Conservation (phyloP, 1,140 invertebrate genomes). For the Meloidogyne exigua region DNA sequence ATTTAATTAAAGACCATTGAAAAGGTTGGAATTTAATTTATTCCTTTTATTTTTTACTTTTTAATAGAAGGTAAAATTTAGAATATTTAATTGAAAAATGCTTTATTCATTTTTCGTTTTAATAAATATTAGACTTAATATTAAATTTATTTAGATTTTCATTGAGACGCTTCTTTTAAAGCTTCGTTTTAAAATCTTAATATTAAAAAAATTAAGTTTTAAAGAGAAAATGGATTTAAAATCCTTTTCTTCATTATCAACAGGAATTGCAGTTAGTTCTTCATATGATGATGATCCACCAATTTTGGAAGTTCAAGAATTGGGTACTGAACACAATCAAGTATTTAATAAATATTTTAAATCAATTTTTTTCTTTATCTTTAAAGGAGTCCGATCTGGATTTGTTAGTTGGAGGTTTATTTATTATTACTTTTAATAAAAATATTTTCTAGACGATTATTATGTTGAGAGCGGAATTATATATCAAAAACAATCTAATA, state of each 20-base stretch:
- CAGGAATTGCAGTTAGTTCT: neutral
- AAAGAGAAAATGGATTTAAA: neutral
- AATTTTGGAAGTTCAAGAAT: neutral
- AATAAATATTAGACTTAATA: too few species aligned
- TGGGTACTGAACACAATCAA: neutral
- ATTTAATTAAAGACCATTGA: too few species aligned
- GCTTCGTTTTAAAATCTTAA: slow-evolving; percentile 3
- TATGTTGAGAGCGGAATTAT: slow-evolving; percentile 34
- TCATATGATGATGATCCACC: slow-evolving; percentile 1
- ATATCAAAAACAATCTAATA: slow-evolving; percentile 21
- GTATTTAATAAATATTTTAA: neutral
- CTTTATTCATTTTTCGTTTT: too few species aligned
- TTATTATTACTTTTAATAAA: neutral
- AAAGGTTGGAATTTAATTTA: too few species aligned
- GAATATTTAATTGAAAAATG: too few species aligned
- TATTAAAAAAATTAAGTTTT: neutral
- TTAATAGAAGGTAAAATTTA: too few species aligned
- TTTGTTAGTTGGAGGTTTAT: slow-evolving; percentile 11
- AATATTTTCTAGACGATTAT: slow-evolving; percentile 22
- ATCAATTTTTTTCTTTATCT: neutral
- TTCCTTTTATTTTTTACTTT: too few species aligned
- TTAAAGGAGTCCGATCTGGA: neutral
- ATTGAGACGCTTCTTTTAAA: neutral
- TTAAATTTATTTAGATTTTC: neutral
- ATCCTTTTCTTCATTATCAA: neutral